Base-by-base conservation (phyloP, 2,113 vertebrate genomes). In the Antechinus stuartii region DNA sequence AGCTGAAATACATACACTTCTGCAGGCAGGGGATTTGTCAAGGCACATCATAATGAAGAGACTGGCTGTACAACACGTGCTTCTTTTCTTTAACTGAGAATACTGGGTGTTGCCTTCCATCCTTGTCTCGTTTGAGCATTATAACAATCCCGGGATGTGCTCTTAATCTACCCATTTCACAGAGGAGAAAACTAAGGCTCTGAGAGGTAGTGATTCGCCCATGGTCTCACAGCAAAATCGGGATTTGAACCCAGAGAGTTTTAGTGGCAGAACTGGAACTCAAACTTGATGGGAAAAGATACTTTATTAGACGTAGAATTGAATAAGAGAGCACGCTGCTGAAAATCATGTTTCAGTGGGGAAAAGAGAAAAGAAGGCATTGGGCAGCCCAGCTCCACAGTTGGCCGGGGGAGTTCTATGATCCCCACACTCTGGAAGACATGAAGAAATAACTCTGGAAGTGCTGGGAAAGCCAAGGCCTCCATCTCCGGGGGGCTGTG, bases 31-130 rank as follows among this genome's bases (percentile, higher is more conserved):
- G 89, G 52, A 91, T 94, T 35, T 26, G 25, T 12, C 49, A 92
- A 93, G 55, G 4, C 25, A 54, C 27, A 90, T 93, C 94, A 92
- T 94, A 50, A 94, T 92, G 26, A 95, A 93, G 92, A 94, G 19
- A 11, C 4, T 68, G 61, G 61, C 61, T 1, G 14, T 27, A 68
- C 30, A 68, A 16, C 61, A 68, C 12, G 35, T 35, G 26, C 56
- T 95, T 84, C 16, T 76, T n/a, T n/a, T n/a, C 30, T 76, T 84
- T 84, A 19, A 84, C 42, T 84, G 23, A 84, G 6, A 23, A 23
- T 84, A 23, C 42, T 35, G 42, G 68, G 27, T 2, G 6, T 84
- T 8, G 68, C 6, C 42, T 84, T 84, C 68, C n/a, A 42, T 6
- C 35, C 6, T 42, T 11, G 11, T 84, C n/a, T 84, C n/a, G 22